Base-by-base conservation (phyloP, 2,888 invertebrate genomes). In the Microplitis deprimator region DNA sequence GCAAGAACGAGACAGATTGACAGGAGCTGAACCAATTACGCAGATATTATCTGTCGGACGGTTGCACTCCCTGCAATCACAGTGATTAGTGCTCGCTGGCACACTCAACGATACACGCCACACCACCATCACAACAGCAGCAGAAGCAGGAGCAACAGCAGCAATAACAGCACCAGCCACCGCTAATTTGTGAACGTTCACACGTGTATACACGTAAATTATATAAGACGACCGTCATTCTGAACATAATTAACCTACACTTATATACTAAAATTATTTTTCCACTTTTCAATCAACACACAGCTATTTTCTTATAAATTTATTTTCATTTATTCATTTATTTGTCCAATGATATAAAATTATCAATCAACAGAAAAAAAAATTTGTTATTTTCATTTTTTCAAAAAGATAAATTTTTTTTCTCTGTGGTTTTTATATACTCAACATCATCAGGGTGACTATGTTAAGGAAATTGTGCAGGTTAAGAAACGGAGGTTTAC, bases 1-100 rank as follows among this genome's bases (percentile, higher is more conserved):
- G 83, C 81, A 68, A 83, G 82, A 83, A 85, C 81, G 82, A 85
- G 86, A 87, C 86, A 87, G 86, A 84, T 88, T 88, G 88, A 88
- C 88, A 88, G 87, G 84, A 85, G 84, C 88, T 86, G 87, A 85
- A 87, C 87, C 88, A 88, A 88, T 88, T 88, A 88, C 86, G 85
- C 82, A 85, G 84, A 87, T 87, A 88, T 85, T 88, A 88, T 87
- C 87, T 84, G 83, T 80, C 85, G 85, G 84, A 85, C 86, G 85
- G 85, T 85, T 84, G 80, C 86, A 82, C 85, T 85, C 84, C 84
- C 83, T 87, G 87, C 88, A 88, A 88, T 88, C 86, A 88, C 81
- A 82, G 85, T 88, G 87, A 88, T 88, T 88, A 87, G 87, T 84
- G 85, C 86, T 77, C 76, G 77, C 73, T 67, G 67, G 72, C 76